Evolutionary conservation across 1,140 invertebrate genomes (phyloP), one percentile per base, ranked within the genome.

Genomic region (Diachasmimorpha longicaudata): DNA sequence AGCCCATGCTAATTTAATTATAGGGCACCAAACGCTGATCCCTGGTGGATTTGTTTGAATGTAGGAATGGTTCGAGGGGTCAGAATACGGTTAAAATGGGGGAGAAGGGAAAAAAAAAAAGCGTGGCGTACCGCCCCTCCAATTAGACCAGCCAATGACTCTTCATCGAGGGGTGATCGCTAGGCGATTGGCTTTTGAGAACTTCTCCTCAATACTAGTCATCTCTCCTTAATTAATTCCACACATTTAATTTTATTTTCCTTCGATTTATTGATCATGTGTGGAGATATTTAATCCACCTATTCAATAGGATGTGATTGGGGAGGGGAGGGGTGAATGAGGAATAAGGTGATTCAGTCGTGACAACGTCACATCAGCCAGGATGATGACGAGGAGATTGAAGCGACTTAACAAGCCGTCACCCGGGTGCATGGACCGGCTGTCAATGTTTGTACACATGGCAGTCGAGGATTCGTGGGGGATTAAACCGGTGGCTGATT

Each of bases 1-100:
- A 86, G 86, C 83, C 86, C 85, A 88, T 88, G 86, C 87, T 88
- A 88, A 88, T 88, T 85, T 85, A 87, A 88, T 88, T 88, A 88
- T 84, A 70, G 82, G 83, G 81, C 68, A 82, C 81, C 81, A 78
- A 84, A 85, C 83, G 85, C 25, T 31, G 25, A 55, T 55, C 63
- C 85, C 86, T 82, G 81, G 83, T 83, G 84, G 85, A 83, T 84
- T 86, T 83, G 68, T 75, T 74, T 74, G 71, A 71, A 63, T 72
- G 63, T 72, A 52, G 77, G 74, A 73, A 72, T 66, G 81, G 85
- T 85, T 83, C 84, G 84, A 78, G 74, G 73, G 80, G 77, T 70
- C 44, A 63, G 31, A 42, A 46, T 46, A 16, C 36, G 48, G 68
- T 23, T 66, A 37, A 66, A 71, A 71, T 55, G 48, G 68, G 44